Evolutionary conservation across 2,113 vertebrate genomes (phyloP), one percentile per base, ranked within the genome.

Genomic region (Varanus salvator): DNA sequence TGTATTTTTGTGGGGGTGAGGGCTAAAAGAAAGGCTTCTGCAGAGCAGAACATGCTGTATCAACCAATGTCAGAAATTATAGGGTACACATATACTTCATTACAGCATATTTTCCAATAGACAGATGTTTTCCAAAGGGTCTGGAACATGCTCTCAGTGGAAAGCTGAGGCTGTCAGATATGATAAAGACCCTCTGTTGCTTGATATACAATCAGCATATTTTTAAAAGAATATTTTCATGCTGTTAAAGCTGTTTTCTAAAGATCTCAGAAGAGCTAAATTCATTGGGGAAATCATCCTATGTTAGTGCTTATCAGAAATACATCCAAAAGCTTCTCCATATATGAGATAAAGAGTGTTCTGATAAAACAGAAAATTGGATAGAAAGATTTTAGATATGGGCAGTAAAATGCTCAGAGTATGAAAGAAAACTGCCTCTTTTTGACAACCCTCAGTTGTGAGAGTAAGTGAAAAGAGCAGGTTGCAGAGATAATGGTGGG

Each of bases 111-210:
- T 91, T 0, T 1, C 81, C 64, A 84, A 84, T 0, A 91, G 76
- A 52, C 82, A 88, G 86, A 83, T 87, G 72, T 93, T 94, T 91
- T 87, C 69, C 57, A 12, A 54, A 11, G 86, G 69, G 76, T 89
- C 80, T 89, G 80, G 89, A 87, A 89, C 76, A 57, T 25, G 3
- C 0, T 92, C 8, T 91, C 83, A 84, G 27, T 87, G 74, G 89
- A 93, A 87, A 92, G 92, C 87, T 21, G 15, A 89, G 14, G 15
- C 48, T 87, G 83, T 87, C 88, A 93, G 71, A 94, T 92, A 78
- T 88, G 3, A 93, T 87, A 88, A 94, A 93, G 84, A 80, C 1
- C 64, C 72, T 94, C 90, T 94, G 64, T 72, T 94, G 80, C 77
- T 87, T 34, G 71, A 81, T 2, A 7, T 68, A 27, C 86, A 92